Conservation (phyloP, 2,113 vertebrate genomes). For the Pangasianodon hypophthalmus region DNA sequence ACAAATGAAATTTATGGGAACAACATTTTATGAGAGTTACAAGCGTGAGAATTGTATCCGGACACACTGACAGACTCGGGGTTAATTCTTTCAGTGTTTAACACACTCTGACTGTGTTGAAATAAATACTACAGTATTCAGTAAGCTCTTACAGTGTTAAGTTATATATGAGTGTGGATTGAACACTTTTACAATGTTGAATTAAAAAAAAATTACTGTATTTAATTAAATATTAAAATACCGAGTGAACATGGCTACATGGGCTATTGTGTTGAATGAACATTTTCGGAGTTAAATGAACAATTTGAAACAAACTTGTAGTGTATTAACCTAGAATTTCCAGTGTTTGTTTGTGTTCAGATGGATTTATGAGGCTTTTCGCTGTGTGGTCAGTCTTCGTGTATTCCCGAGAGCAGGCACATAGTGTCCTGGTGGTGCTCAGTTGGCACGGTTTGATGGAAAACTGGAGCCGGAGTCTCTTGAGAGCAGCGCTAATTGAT, state of each 20-base stretch:
- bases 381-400: slow-evolving; percentile 44
- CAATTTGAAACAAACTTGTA: not conserved
- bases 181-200: not conserved
- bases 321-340: not conserved
- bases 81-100: not conserved
- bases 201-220: not conserved
- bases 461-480: slow-evolving; percentile 16
- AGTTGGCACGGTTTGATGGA: slow-evolving; percentile 32
- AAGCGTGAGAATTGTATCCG: not conserved
- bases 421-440: slow-evolving; percentile 35
- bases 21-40: not conserved
- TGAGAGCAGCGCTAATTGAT: slow-evolving; percentile 45
- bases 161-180: not conserved
- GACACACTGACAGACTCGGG: not conserved
- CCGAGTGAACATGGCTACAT: too few relatives aligned
- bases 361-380: slow-evolving; percentile 2
- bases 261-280: not conserved
- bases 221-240: not conserved
- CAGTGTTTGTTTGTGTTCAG: not conserved
- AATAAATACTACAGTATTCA: not conserved
- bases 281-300: not conserved
- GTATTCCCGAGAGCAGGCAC: slow-evolving; percentile 1
- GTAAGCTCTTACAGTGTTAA: not conserved
- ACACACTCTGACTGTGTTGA: not conserved
- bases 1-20: not conserved